Evolutionary conservation across 2,797 vertebrate species (phyloP).

Genomic region (Naso thynnoides): DNA sequence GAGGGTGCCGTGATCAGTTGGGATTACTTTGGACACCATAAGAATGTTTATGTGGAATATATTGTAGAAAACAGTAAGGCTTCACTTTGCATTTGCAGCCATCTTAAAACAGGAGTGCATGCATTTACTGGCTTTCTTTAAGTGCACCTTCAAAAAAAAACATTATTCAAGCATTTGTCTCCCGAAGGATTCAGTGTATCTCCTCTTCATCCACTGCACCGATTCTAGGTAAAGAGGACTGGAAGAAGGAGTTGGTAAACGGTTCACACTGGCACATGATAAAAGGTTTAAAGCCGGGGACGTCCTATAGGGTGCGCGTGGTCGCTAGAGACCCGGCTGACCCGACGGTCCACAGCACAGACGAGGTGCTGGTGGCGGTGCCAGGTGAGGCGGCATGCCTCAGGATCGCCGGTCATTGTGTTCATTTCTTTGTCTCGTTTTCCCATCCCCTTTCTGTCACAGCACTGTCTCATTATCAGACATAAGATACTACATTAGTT

Average conservation of each 20-base stretch:
- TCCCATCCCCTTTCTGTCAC: conserved; percentile 30
- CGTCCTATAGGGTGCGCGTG: conserved; percentile 93
- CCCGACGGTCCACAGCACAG: conserved; percentile 87
- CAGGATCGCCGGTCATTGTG: conserved; percentile 39
- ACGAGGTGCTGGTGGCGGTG: conserved; percentile 91
- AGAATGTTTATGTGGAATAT: conserved; percentile 96
- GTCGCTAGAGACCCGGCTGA: conserved; percentile 90
- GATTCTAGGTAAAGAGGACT: conserved; percentile 92
- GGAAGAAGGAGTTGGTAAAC: conserved; percentile 95
- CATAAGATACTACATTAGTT: not conserved
- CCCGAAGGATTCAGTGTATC: conserved; percentile 35
- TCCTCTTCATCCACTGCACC: conserved; percentile 60
- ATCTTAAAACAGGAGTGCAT: conserved; percentile 33
- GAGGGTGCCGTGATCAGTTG: conserved; percentile 93
- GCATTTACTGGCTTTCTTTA: conserved; percentile 5
- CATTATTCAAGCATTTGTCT: not conserved
- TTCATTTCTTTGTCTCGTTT: conserved; percentile 8
- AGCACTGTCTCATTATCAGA: conserved; percentile 29
- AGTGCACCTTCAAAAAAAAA: not conserved
- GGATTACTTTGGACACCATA: conserved; percentile 94
- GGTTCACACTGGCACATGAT: conserved; percentile 92
- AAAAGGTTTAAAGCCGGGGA: conserved; percentile 95
- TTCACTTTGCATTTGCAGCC: conserved; percentile 40
- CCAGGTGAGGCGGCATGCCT: conserved; percentile 93
- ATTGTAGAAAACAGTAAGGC: conserved; percentile 96